phyloP scores from a whole-genome alignment of 2,797 vertebrate species.

The Chaunax sp. region DNA sequence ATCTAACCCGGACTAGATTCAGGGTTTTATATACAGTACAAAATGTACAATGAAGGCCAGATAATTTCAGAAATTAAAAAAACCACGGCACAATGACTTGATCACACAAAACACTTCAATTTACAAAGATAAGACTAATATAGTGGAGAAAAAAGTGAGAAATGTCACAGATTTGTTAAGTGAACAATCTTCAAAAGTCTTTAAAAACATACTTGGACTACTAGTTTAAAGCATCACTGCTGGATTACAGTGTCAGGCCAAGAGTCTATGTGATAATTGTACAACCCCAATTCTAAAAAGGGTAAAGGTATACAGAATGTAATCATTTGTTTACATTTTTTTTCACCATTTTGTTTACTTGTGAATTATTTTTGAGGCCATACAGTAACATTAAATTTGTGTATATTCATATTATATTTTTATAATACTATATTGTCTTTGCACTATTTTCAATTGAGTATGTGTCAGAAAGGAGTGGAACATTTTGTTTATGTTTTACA shows the following conservation, averaged over 20 bases:
- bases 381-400: no score
- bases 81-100: slow-evolving; percentile 31
- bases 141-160: slow-evolving; percentile 1
- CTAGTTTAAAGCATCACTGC: slow-evolving; percentile 4
- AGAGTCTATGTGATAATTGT: background rate
- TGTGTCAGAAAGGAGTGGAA: no score
- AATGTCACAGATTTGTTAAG: slow-evolving; percentile 13
- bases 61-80: slow-evolving; percentile 34
- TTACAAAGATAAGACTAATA: slow-evolving; percentile 15
- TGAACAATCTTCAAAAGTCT: background rate
- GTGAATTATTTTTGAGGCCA: no score
- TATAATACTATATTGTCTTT: no score
- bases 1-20: slow-evolving; percentile 9
- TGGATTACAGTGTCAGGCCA: slow-evolving; percentile 6
- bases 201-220: no score
- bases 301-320: no score
- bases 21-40: slow-evolving; percentile 42
- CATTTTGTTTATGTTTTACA: no score
- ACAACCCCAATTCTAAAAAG: no score
- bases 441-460: no score
- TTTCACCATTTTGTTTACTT: no score
- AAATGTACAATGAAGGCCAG: slow-evolving; percentile 65
- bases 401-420: no score
- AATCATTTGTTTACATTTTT: no score
- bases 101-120: slow-evolving; percentile 22